Base-by-base conservation (phyloP, 2,888 invertebrate species). In the Macrostomum cliftonense region DNA sequence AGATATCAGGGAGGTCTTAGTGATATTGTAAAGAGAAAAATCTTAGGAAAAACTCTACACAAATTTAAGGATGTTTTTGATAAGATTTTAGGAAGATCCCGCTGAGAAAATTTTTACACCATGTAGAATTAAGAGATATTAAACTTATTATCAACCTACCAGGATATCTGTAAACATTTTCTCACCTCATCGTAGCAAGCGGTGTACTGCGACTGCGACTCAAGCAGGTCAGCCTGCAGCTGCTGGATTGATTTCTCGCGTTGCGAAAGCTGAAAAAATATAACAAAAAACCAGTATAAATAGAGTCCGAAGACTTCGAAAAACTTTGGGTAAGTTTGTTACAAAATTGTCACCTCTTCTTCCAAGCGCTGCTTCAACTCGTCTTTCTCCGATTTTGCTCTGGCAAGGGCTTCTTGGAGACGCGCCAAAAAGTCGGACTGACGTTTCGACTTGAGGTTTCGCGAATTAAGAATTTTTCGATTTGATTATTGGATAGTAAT, bases 171-270 rank as follows among this genome's bases (percentile, higher is more conserved):
- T n/a, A 28, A 28, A 9, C 9, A 28, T 28, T 28, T n/a, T 36
- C 47, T 58, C 45, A 66, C 66, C 61, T 66, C 63, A 54, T 64
- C 65, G 50, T 65, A 65, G 52, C 63, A 63, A 17, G 61, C 57
- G 43, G 61, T 61, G 56, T 65, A 63, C 53, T 65, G 66, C 14
- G 61, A 55, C 59, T 66, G 65, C 2, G 65, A 64, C 46, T 66
- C 64, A 45, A 60, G 45, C 14, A 66, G 52, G 39, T 66, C 65
- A 43, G 63, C 65, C 46, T 63, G 63, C 43, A 65, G 53, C 43
- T 63, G 61, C 47, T 61, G 61, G 38, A 62, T 58, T 36, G 55
- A 51, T 20, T 61, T 61, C 47, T 66, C 65, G 37, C 57, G 52
- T 1, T 53, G 54, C 5, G 47, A 46, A 11, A 59, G 49, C 59